phyloP scores from a whole-genome alignment of 2,888 invertebrate genomes.

The Merodon equestris region DNA sequence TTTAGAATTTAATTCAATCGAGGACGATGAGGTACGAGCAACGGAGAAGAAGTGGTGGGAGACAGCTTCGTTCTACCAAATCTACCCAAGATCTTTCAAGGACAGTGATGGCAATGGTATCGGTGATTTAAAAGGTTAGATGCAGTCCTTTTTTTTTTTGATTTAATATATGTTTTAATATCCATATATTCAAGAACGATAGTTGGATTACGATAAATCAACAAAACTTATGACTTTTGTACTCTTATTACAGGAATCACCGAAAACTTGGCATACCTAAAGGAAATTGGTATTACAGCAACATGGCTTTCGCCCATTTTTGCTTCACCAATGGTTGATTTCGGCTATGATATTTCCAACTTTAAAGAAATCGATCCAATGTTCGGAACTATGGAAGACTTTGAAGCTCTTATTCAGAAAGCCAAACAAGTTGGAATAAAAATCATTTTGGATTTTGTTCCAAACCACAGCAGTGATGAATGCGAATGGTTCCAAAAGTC shows the following conservation, averaged over 20 bases:
- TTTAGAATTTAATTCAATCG: slow-evolving; percentile 66
- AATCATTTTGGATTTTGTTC: slow-evolving; percentile 85
- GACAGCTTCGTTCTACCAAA: slow-evolving; percentile 89
- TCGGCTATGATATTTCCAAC: slow-evolving; percentile 88
- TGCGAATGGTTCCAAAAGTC: slow-evolving; percentile 92
- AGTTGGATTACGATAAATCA: no score
- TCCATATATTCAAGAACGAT: no score
- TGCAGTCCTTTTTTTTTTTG: neutral
- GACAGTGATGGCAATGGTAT: slow-evolving; percentile 91
- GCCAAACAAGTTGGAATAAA: slow-evolving; percentile 81
- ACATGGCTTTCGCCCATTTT: slow-evolving; percentile 88
- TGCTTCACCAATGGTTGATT: slow-evolving; percentile 87
- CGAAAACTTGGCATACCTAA: slow-evolving; percentile 83
- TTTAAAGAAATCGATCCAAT: slow-evolving; percentile 84
- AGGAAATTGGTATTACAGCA: slow-evolving; percentile 84
- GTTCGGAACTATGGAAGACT: slow-evolving; percentile 86
- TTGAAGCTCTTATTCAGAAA: slow-evolving; percentile 81
- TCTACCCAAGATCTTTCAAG: slow-evolving; percentile 91
- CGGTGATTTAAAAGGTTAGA: slow-evolving; percentile 89
- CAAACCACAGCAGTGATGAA: slow-evolving; percentile 88
- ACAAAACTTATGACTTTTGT: no score
- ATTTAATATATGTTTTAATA: neutral
- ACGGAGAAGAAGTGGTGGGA: slow-evolving; percentile 85
- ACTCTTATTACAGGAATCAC: slow-evolving; percentile 80
- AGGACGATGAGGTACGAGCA: slow-evolving; percentile 9